These are phyloP conservation scores for Aproaerema taeniolella DNA, from an alignment of 2,888 invertebrate species.

Conservation along the genomic window DNA sequence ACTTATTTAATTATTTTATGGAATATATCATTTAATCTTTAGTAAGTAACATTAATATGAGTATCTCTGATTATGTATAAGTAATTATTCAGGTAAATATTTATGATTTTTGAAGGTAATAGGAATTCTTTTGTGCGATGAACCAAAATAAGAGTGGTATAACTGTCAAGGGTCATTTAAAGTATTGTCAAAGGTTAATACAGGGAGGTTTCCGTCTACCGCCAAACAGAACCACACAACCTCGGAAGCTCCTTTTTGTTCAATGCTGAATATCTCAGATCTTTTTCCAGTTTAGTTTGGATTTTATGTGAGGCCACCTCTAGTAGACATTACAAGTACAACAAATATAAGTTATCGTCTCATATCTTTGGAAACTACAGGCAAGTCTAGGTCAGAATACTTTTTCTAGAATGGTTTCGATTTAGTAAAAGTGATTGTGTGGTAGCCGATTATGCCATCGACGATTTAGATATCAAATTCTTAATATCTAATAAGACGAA, in stretches of 20 bases:
- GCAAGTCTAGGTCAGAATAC: no score
- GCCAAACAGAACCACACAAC: slow-evolving; percentile 60
- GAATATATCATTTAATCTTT: slow-evolving; percentile 50
- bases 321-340: no score
- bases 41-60: slow-evolving; percentile 39
- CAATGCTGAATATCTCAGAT: slow-evolving; percentile 6
- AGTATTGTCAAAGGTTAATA: slow-evolving; percentile 63
- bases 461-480: no score
- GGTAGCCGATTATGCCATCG: no score
- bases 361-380: no score
- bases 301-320: no score
- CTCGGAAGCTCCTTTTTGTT: slow-evolving; percentile 54
- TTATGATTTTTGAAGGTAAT: slow-evolving; percentile 24
- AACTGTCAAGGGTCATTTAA: slow-evolving; percentile 58
- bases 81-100: slow-evolving; percentile 33
- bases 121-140: slow-evolving; percentile 57
- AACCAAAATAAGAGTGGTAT: slow-evolving; percentile 36
- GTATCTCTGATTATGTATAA: slow-evolving; percentile 37
- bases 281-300: slow-evolving; percentile 8
- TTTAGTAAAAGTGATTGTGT: no score
- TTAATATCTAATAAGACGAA: no score
- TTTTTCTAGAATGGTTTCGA: no score
- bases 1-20: slow-evolving; percentile 48
- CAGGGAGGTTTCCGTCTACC: slow-evolving; percentile 23
- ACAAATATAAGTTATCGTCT: no score